Evolutionary conservation across 2,113 vertebrate species (phyloP), one percentile per base, ranked within the genome.

Genomic region (Numenius arquata): DNA sequence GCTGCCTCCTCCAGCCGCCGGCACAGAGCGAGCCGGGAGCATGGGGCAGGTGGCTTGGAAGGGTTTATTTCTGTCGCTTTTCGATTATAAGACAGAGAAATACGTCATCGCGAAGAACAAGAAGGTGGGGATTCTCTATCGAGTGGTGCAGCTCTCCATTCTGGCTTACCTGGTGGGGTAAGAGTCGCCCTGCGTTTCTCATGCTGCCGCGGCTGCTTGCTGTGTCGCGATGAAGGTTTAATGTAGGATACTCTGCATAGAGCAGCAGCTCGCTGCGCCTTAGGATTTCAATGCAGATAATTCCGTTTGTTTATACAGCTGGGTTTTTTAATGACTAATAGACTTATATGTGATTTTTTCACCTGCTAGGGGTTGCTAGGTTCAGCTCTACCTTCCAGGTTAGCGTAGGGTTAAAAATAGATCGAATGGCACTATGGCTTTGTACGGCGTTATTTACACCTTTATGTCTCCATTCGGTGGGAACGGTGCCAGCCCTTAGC

Each of bases 41-140:
- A 99, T 99, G 99, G 99, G 98, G 92, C 98, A 98, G 96, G 95
- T 96, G 87, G 96, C 89, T 67, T 98, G 97, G 96, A 98, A 98
- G 78, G 96, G 47, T 63, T 97, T 98, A 41, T 98, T 97, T 76
- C 79, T 98, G 12, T 98, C 99, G 5, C 96, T 99, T 38, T 98
- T 99, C 29, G 99, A 99, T 96, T 99, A 99, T 96, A 99, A 99
- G 96, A 99, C 99, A 0, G 99, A 99, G 92, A 99, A 99, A 96
- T 99, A 98, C 94, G 99, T 99, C 94, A 98, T 99, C 59, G 99
- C 99, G 2, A 98, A 99, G 97, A 99, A 99, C 98, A 99, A 98
- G 97, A 99, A 98, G 95, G 99, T 99, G 53, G 99, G 99, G 75
- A 94, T 99, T 66, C 98, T 99, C 70, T 99, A 99, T 53, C 95